Evolutionary conservation across 2,888 invertebrate genomes (phyloP).

Genomic region (Campoletis raptor): DNA sequence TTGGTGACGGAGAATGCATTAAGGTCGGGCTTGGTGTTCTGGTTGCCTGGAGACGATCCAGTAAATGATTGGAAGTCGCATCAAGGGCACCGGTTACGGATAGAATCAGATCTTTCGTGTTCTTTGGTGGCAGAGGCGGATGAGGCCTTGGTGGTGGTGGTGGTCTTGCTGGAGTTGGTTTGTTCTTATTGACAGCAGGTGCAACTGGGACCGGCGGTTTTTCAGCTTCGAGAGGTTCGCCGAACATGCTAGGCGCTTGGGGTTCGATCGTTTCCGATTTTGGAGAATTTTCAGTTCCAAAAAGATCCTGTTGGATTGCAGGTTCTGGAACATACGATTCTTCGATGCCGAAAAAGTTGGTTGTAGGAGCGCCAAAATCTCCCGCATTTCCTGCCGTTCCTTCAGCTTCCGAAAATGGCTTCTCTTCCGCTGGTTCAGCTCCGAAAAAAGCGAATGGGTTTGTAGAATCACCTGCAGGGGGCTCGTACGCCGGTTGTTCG

Average conservation of each 20-base stretch:
- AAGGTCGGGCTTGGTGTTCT: constrained; percentile 95
- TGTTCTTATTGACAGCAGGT: constrained; percentile 70
- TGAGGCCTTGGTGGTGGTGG: constrained; percentile 86
- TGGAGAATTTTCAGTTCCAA: constrained; percentile 55
- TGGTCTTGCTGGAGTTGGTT: constrained; percentile 76
- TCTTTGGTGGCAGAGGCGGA: constrained; percentile 89
- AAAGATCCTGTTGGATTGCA: constrained; percentile 43
- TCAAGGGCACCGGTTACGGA: constrained; percentile 96
- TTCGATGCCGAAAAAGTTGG: constrained; percentile 68
- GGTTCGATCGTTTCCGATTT: constrained; percentile 44
- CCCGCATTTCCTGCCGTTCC: constrained; percentile 60
- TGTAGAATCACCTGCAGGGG: constrained; percentile 79
- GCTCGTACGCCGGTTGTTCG: constrained; percentile 76
- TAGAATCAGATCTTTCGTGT: constrained; percentile 94
- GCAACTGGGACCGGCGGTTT: constrained; percentile 59
- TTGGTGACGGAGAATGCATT: constrained; percentile 94
- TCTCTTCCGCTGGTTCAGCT: constrained; percentile 72
- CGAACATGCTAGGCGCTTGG: constrained; percentile 37
- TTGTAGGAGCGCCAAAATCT: constrained; percentile 45
- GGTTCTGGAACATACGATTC: constrained; percentile 45
- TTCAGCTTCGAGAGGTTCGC: constrained; percentile 26
- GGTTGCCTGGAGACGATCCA: constrained; percentile 93
- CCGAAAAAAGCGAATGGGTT: constrained; percentile 84
- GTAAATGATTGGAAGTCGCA: constrained; percentile 93
- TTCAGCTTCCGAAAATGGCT: constrained; percentile 67